Evolutionary conservation across 2,113 vertebrate species (phyloP).

Genomic region (Clarias magur): DNA sequence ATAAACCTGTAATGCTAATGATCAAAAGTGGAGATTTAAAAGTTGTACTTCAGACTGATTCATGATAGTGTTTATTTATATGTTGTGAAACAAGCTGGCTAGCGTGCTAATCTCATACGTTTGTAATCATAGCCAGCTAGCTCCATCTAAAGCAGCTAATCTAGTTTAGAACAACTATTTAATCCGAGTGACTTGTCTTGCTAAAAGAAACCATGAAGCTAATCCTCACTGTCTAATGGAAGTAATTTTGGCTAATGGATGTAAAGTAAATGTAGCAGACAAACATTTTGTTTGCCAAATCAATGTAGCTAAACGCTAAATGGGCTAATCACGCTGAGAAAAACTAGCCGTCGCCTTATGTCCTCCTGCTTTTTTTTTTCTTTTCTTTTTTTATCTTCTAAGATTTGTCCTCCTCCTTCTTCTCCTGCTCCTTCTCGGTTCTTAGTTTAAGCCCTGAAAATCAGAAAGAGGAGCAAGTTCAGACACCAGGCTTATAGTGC

Average conservation of each 20-base stretch:
- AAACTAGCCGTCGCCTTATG: not conserved
- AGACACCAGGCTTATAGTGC: conserved; percentile 47
- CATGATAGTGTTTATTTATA: not conserved
- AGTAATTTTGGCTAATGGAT: not conserved
- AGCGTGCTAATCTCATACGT: not conserved
- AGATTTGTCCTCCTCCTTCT: not conserved
- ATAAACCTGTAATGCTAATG: not conserved
- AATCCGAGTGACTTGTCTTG: not conserved
- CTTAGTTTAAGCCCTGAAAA: conserved; percentile 22
- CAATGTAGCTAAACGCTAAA: not conserved
- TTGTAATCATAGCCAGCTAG: not conserved
- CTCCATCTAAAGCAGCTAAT: not conserved
- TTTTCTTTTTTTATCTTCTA: no score
- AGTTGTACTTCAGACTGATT: not conserved
- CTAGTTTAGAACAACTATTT: not conserved
- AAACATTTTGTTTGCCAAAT: not conserved
- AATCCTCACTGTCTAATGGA: not conserved
- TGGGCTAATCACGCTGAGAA: not conserved
- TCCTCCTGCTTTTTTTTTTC: not conserved
- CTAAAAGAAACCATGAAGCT: not conserved
- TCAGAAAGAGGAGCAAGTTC: conserved; percentile 43
- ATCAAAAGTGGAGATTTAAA: not conserved
- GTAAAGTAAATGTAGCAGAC: not conserved
- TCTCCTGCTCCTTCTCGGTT: not conserved
- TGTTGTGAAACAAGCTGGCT: not conserved